A percentile compares a stretch with the other conserved stretches of the same genome.
These are phyloP conservation scores for Enteromius afrohamiltoni DNA, from an alignment of 2,797 vertebrate genomes.

Conservation along the genomic window DNA sequence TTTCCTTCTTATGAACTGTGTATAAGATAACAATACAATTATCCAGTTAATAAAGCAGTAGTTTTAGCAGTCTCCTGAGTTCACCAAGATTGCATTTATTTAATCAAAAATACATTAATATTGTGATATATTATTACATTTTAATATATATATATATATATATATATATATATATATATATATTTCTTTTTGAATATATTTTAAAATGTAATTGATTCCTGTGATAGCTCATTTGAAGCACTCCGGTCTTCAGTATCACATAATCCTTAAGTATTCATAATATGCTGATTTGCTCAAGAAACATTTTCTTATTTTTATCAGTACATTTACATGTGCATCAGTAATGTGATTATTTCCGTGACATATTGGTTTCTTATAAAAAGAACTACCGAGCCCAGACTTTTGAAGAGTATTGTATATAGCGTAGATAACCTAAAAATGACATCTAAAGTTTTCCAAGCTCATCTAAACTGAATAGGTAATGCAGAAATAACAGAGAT, in stretches of 20 bases:
- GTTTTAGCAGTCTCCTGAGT: background rate
- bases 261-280: no score
- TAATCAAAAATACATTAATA: background rate
- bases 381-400: background rate
- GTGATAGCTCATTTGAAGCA: no score
- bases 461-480: conserved; percentile 23
- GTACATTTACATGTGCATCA: no score
- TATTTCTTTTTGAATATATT: no score
- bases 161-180: no score
- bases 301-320: no score
- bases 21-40: background rate
- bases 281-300: no score
- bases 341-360: background rate
- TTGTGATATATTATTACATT: no score
- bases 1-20: background rate
- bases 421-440: background rate
- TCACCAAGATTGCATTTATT: background rate
- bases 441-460: background rate
- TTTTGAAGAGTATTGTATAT: background rate
- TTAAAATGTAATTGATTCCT: no score
- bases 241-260: no score
- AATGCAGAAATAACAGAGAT: conserved; percentile 53
- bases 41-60: background rate
- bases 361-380: background rate
- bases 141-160: no score